These are phyloP conservation scores for Phoenicopterus ruber DNA, from an alignment of 2,113 vertebrate genomes.

Conservation along the genomic window DNA sequence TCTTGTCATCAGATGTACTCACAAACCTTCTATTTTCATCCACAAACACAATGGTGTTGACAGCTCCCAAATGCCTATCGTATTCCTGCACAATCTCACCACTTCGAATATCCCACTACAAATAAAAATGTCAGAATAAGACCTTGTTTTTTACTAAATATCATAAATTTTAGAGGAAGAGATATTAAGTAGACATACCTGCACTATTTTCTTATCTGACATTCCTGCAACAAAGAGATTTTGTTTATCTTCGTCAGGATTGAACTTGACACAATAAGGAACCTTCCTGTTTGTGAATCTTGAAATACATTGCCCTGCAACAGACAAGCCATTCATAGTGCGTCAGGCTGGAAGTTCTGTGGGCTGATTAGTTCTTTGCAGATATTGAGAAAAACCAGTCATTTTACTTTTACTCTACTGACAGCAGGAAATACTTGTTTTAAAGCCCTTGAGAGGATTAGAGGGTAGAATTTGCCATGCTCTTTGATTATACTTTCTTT, in stretches of 20 bases:
- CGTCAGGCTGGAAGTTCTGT: background rate
- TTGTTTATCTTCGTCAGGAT: constrained; percentile 98
- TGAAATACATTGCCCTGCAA: constrained; percentile 91
- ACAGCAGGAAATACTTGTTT: background rate
- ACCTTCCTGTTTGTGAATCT: constrained; percentile 97
- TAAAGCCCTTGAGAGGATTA: background rate
- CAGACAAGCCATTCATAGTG: background rate
- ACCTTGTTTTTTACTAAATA: background rate
- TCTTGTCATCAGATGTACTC: constrained; percentile 98
- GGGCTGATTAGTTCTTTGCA: background rate
- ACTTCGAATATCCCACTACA: constrained; percentile 93
- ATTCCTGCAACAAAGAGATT: constrained; percentile 96
- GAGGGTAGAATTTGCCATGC: background rate
- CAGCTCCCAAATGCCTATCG: constrained; percentile 94
- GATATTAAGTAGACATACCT: constrained; percentile 74
- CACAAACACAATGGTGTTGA: constrained; percentile 99
- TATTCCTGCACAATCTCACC: constrained; percentile 98
- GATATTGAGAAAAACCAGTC: background rate
- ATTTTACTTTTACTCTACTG: background rate
- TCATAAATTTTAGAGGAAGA: background rate
- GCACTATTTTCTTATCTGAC: constrained; percentile 99
- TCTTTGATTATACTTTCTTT: background rate
- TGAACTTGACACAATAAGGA: constrained; percentile 98
- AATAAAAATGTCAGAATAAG: background rate
- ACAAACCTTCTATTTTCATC: constrained; percentile 98